phyloP scores from a whole-genome alignment of 2,888 invertebrate species.

The Chrysotoxum bicinctum region DNA sequence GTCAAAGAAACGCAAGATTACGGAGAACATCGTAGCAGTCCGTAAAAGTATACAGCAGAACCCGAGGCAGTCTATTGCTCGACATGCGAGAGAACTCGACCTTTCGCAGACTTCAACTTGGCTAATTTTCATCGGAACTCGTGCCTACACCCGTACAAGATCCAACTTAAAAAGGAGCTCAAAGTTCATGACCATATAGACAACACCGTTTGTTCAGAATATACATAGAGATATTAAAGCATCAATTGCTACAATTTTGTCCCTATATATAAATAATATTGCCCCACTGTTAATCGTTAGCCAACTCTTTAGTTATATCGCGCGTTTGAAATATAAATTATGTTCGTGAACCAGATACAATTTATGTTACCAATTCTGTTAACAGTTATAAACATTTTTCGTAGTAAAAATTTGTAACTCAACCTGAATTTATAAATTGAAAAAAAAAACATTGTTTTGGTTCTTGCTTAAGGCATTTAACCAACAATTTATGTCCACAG shows the following conservation, averaged over 20 bases:
- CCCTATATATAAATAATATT: not conserved
- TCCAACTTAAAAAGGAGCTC: no score
- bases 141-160: no score
- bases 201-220: no score
- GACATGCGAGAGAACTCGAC: no score
- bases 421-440: conserved; percentile 10
- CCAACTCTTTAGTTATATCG: not conserved
- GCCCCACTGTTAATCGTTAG: not conserved
- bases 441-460: not conserved
- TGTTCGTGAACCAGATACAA: conserved; percentile 31
- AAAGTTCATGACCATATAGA: no score
- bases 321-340: conserved; percentile 20
- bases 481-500: not conserved
- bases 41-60: no score
- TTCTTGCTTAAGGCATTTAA: not conserved
- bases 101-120: no score
- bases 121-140: no score
- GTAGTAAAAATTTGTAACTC: conserved; percentile 5
- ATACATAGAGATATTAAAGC: no score
- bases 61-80: no score
- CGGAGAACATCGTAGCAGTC: no score
- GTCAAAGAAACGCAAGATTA: no score
- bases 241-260: not conserved
- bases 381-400: conserved; percentile 29
- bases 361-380: conserved; percentile 20